These are phyloP conservation scores for Malacosoma neustria DNA, from an alignment of 2,888 invertebrate genomes.

Conservation along the genomic window DNA sequence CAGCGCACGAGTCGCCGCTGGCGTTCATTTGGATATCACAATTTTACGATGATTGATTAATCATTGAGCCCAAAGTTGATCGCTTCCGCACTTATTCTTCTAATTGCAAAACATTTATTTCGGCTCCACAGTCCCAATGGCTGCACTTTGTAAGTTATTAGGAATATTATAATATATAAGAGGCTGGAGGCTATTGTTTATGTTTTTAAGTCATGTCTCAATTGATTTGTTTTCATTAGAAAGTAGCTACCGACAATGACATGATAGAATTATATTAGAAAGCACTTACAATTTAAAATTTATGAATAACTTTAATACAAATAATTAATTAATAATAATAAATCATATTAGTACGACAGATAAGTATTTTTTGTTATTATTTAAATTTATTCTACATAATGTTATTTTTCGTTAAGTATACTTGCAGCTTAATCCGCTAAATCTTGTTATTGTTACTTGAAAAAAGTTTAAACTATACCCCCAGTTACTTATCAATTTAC, in stretches of 20 bases:
- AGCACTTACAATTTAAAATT: neutral
- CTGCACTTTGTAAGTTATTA: slow-evolving; percentile 20
- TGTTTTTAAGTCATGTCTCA: neutral
- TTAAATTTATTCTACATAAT: no score
- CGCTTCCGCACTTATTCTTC: slow-evolving; percentile 53
- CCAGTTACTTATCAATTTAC: no score
- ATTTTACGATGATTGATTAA: slow-evolving; percentile 61
- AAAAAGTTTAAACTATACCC: no score
- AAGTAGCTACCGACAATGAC: neutral
- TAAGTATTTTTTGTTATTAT: no score
- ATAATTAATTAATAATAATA: no score
- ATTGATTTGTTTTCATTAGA: neutral
- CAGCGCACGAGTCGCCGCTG: slow-evolving; percentile 25
- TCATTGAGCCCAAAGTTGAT: slow-evolving; percentile 47
- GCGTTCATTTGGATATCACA: slow-evolving; percentile 40
- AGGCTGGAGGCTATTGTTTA: slow-evolving; percentile 12
- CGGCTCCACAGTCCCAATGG: slow-evolving; percentile 14
- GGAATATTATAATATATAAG: slow-evolving; percentile 16
- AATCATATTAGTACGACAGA: no score
- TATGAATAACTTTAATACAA: no score
- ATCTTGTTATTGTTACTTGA: no score
- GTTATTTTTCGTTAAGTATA: no score
- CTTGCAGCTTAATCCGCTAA: no score
- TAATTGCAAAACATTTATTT: slow-evolving; percentile 42
- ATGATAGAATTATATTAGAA: neutral